Evolutionary conservation across 2,113 vertebrate genomes (phyloP), one percentile per base, ranked within the genome.

Genomic region (Sminthopsis crassicaudata): DNA sequence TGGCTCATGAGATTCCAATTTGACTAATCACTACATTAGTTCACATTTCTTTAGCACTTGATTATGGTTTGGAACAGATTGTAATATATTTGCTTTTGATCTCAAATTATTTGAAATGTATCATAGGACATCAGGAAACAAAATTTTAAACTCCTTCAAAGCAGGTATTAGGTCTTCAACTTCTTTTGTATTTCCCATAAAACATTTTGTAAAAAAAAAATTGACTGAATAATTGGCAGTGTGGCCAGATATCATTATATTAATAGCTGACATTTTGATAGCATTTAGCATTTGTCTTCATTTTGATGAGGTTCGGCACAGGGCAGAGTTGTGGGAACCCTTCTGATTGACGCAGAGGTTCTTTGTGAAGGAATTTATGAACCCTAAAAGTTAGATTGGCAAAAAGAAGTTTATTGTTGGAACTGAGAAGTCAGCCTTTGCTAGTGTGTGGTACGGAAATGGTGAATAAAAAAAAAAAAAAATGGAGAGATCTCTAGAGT

Each of bases 1-100:
- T 0, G 50, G 48, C 53, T 93, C 4, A 91, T 16, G n/a, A 90
- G 91, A 50, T 92, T 26, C 52, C 54, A 19, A 52, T 22, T 9
- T 91, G 91, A 96, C 7, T 76, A 16, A 89, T 42, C 0, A 84
- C 36, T 84, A 42, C 19, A 3, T 90, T 94, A 93, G 91, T 36
- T 90, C 90, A 91, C 57, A 93, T 90, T 95, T 88, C 30, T n/a
- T 84, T n/a, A 42, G n/a, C 67, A 84, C n/a, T 95, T 88, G 76
- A 36, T 90, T 94, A 19, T 92, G 8, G 23, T 9, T 95, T 95
- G 50, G 25, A 90, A 5, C 46, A 25, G 2, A 26, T 92, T 51
- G 90, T 57, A 89, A 92, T 42, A 3, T 25, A 90, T 4, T 42
- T 95, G 90, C 92, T 92, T 60, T 76, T 76, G 0, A 76, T n/a